These are phyloP conservation scores for Galleria mellonella DNA, from an alignment of 1,140 invertebrate genomes.

Conservation along the genomic window DNA sequence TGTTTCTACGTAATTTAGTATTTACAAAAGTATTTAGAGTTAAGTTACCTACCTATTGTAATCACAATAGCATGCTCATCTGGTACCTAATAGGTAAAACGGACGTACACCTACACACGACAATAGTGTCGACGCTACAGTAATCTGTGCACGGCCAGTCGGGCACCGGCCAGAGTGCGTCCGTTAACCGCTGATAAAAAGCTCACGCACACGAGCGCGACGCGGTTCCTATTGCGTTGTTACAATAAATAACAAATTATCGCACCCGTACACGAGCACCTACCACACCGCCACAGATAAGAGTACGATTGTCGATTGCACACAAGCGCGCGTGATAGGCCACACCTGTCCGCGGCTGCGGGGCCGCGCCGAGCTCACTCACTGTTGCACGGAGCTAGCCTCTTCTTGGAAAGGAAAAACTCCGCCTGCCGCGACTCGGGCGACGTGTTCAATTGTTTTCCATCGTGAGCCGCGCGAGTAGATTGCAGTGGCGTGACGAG, in stretches of 20 bases:
- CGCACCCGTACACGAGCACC: no score
- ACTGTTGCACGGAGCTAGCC: no score
- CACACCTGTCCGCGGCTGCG: conserved; percentile 36
- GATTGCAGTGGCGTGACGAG: no score
- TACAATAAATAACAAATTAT: conserved; percentile 44
- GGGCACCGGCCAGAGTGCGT: conserved; percentile 41
- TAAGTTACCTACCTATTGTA: no score
- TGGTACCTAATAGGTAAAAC: conserved; percentile 23
- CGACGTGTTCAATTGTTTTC: no score
- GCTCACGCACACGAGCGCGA: conserved; percentile 27
- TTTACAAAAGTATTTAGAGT: no score
- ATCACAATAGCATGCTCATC: no score
- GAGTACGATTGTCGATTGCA: conserved; percentile 29
- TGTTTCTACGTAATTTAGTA: no score
- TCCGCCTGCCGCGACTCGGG: conserved; percentile 19
- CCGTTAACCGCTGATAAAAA: conserved; percentile 47
- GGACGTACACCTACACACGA: conserved; percentile 46
- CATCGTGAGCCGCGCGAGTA: no score
- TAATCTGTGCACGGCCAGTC: conserved; percentile 22
- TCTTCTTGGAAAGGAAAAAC: conserved; percentile 22
- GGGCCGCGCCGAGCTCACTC: background rate
- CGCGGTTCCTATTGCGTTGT: conserved; percentile 37
- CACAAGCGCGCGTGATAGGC: conserved; percentile 39
- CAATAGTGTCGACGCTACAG: conserved; percentile 15
- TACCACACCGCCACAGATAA: conserved; percentile 30